Evolutionary conservation across 2,113 vertebrate genomes (phyloP).

Genomic region (Tichodroma muraria): DNA sequence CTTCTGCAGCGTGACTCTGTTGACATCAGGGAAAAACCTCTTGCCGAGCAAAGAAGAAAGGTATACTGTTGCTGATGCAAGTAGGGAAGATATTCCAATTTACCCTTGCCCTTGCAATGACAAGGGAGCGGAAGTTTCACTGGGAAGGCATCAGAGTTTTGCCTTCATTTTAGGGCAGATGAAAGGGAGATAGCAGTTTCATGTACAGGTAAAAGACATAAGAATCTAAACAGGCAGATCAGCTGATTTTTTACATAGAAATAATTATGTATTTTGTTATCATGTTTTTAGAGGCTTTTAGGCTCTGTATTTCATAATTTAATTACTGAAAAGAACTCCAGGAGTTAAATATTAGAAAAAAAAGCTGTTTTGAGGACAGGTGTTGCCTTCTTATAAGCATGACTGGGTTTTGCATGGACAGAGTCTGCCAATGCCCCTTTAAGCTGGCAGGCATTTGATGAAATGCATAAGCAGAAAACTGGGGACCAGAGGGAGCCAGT

Average conservation of each 20-base stretch:
- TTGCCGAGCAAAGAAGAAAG: not conserved
- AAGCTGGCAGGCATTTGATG: not conserved
- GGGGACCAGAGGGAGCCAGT: not conserved
- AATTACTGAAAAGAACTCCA: not conserved
- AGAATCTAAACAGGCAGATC: not conserved
- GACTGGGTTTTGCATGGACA: not conserved
- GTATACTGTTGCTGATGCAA: not conserved
- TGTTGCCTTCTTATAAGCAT: not conserved
- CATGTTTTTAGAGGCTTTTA: not conserved
- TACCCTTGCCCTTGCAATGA: not conserved
- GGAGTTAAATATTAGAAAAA: not conserved
- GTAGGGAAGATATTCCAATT: not conserved
- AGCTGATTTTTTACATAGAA: not conserved
- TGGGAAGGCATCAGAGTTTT: not conserved
- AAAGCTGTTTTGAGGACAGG: not conserved
- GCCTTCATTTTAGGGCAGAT: not conserved
- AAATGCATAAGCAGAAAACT: not conserved
- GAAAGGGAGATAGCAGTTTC: not conserved
- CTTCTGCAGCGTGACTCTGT: not conserved
- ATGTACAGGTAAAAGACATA: not conserved
- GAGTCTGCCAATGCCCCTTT: not conserved
- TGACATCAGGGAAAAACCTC: not conserved
- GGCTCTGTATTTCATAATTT: not conserved
- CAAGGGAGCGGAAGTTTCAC: not conserved
- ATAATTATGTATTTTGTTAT: not conserved